These are phyloP conservation scores for Candoia aspera DNA, from an alignment of 2,113 vertebrate genomes.

Conservation along the genomic window DNA sequence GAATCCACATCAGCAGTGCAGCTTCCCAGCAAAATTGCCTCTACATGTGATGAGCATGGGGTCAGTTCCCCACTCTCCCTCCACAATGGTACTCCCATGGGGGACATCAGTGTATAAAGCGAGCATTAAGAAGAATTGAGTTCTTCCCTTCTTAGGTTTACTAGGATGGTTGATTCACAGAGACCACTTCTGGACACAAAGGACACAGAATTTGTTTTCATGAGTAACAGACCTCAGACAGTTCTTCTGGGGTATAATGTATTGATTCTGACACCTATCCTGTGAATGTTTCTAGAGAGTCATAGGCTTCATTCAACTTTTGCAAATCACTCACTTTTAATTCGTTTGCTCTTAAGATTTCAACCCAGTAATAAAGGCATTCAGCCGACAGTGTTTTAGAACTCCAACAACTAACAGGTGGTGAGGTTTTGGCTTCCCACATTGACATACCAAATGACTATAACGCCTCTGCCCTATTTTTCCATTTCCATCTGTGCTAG, in stretches of 20 bases:
- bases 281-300: not conserved
- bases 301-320: not conserved
- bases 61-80: not conserved
- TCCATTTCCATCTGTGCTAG: conserved; percentile 29
- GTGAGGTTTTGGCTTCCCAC: not conserved
- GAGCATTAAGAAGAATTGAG: not conserved
- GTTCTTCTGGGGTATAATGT: not conserved
- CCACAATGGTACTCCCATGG: too few relatives aligned
- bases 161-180: not conserved
- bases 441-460: not conserved
- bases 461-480: not conserved
- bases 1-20: not conserved
- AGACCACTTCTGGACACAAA: not conserved
- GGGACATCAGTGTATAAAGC: too few relatives aligned
- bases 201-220: not conserved
- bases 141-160: not conserved
- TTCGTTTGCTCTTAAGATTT: not conserved
- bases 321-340: not conserved
- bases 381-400: not conserved
- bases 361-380: not conserved
- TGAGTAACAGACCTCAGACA: not conserved
- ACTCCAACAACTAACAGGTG: not conserved
- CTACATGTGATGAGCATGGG: not conserved
- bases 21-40: not conserved
- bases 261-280: not conserved